Conservation (phyloP, 1,140 invertebrate species). For the Drosophila sp. region DNA sequence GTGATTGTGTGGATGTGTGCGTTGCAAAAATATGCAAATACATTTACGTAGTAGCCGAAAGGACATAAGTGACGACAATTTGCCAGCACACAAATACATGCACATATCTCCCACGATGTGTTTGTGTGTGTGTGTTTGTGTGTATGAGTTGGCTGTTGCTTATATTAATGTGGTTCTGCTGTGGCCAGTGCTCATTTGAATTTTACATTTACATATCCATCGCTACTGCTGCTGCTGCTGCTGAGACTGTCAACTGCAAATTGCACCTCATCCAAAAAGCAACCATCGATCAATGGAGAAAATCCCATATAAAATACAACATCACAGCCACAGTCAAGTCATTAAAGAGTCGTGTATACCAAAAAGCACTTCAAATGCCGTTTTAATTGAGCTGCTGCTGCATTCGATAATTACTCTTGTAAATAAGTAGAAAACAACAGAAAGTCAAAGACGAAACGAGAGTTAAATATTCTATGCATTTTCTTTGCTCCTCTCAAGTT, state of each 20-base stretch:
- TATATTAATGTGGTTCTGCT: conserved; percentile 15
- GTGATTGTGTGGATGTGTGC: conserved; percentile 19
- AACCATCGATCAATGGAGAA: conserved; percentile 53
- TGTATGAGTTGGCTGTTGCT: conserved; percentile 8
- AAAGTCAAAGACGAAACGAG: neutral
- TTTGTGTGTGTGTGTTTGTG: conserved; percentile 1
- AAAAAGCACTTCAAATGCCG: conserved; percentile 59
- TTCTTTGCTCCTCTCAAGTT: neutral
- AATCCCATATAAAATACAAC: conserved; percentile 22
- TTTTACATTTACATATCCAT: conserved; percentile 46
- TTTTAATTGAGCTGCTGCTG: conserved; percentile 69
- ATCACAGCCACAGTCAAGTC: conserved; percentile 55
- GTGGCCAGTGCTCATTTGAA: conserved; percentile 41
- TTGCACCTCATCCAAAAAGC: conserved; percentile 25
- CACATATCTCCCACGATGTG: neutral
- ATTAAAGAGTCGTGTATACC: conserved; percentile 38
- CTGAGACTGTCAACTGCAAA: conserved; percentile 31
- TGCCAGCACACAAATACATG: conserved; percentile 49
- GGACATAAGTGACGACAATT: conserved; percentile 79
- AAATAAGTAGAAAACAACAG: conserved; percentile 4
- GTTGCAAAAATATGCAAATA: conserved; percentile 75
- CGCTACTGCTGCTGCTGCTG: conserved; percentile 8
- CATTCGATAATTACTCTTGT: conserved; percentile 32
- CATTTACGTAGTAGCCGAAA: conserved; percentile 57
- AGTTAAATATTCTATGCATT: conserved; percentile 2